These are phyloP conservation scores for Drosophila lini DNA, from an alignment of 1,140 invertebrate species.

Conservation along the genomic window DNA sequence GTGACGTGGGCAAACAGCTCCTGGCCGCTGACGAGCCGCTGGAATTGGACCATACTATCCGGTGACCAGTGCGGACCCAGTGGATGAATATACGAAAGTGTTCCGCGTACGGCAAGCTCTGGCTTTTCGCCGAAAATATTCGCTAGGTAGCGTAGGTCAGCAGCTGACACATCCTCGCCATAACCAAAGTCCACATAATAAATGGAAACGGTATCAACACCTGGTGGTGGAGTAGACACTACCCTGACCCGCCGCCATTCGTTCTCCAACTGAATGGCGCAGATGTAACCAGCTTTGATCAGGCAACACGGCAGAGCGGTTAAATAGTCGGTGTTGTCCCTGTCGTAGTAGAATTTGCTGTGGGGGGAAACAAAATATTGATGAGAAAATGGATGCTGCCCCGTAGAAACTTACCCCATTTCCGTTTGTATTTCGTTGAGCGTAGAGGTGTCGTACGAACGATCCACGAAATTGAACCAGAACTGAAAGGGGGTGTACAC, in stretches of 20 bases:
- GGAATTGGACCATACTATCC: background rate
- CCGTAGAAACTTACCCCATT: slow-evolving; percentile 15
- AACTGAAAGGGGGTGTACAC: slow-evolving; percentile 59
- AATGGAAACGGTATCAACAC: background rate
- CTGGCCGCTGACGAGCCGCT: fast-evolving
- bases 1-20: slow-evolving; percentile 3
- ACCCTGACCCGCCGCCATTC: slow-evolving; percentile 44
- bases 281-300: slow-evolving; percentile 30
- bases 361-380: background rate
- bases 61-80: slow-evolving; percentile 35
- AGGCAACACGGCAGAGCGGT: background rate
- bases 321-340: fast-evolving
- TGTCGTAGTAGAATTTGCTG: slow-evolving; percentile 15
- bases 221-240: background rate
- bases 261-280: background rate
- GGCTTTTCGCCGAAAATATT: background rate
- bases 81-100: slow-evolving; percentile 44
- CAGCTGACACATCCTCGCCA: background rate
- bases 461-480: slow-evolving; percentile 38
- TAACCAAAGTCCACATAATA: slow-evolving; percentile 48
- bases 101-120: slow-evolving; percentile 31
- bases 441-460: fast-evolving
- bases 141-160: slow-evolving; percentile 23
- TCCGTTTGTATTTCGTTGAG: background rate
- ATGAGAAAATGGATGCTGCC: background rate